Conservation (phyloP, 2,113 vertebrate genomes). For the Sterrhoptilus dennistouni region DNA sequence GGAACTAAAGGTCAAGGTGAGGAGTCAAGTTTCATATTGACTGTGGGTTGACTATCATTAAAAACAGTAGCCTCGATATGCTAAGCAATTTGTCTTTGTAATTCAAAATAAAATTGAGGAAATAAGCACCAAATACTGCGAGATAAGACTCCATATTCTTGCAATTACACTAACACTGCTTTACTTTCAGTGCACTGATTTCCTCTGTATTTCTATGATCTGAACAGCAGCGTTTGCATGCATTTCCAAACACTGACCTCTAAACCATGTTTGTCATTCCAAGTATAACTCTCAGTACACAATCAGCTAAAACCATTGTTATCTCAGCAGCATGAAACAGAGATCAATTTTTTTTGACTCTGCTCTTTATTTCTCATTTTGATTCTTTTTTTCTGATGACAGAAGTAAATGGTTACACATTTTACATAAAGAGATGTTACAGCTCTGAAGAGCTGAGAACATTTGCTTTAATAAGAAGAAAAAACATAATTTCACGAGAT, state of each 20-base stretch:
- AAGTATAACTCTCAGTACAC: not conserved
- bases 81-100: constrained; percentile 16
- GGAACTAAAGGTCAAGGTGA: not conserved
- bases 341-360: not conserved
- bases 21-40: constrained; percentile 4
- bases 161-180: not conserved
- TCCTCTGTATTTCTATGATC: not conserved
- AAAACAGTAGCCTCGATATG: not conserved
- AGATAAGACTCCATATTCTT: not conserved
- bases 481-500: constrained; percentile 10
- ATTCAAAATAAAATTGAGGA: constrained; percentile 13
- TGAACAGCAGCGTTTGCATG: not conserved
- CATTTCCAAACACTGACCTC: constrained; percentile 10
- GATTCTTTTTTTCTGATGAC: not conserved
- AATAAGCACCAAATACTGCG: not conserved
- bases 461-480: constrained; percentile 15
- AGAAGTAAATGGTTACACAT: constrained; percentile 16
- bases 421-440: not conserved
- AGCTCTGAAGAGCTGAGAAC: not conserved
- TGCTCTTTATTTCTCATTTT: constrained; percentile 6
- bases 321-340: not conserved
- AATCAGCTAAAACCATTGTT: constrained; percentile 5
- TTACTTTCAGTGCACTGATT: not conserved
- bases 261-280: constrained; percentile 1
- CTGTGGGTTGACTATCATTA: not conserved